Evolutionary conservation across 1,140 invertebrate species (phyloP).

Genomic region (Diachasmimorpha longicaudata): DNA sequence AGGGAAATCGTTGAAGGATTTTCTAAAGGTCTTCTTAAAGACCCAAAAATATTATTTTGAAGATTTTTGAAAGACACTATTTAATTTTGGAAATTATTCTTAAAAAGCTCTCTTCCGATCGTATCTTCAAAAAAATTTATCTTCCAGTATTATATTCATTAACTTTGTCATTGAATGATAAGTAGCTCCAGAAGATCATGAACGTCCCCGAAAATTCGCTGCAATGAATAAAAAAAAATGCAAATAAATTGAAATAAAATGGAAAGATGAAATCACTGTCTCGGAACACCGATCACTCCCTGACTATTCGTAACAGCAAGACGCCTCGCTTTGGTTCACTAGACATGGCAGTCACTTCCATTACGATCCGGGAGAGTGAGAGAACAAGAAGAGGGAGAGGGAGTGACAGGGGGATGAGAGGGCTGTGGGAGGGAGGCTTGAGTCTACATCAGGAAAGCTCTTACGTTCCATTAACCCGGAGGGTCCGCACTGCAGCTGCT

Average conservation of each 20-base stretch:
- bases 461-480: conserved; percentile 35
- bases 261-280: neutral
- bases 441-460: conserved; percentile 28
- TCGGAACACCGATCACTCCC: neutral
- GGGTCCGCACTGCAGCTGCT: neutral
- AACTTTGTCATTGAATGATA: no score
- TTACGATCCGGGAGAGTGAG: conserved; percentile 12
- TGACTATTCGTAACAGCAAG: neutral
- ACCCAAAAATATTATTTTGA: no score
- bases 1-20: no score
- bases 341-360: conserved; percentile 28
- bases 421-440: neutral
- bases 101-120: no score
- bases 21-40: no score
- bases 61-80: no score
- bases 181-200: no score
- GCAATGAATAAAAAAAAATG: no score
- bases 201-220: no score
- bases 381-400: neutral
- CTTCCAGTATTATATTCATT: no score
- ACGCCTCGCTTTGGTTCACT: neutral
- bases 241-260: neutral
- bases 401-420: neutral
- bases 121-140: no score
- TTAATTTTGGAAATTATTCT: no score